Base-by-base conservation (phyloP, 23 tunicate species). In the Clavelina lepadiformis region DNA sequence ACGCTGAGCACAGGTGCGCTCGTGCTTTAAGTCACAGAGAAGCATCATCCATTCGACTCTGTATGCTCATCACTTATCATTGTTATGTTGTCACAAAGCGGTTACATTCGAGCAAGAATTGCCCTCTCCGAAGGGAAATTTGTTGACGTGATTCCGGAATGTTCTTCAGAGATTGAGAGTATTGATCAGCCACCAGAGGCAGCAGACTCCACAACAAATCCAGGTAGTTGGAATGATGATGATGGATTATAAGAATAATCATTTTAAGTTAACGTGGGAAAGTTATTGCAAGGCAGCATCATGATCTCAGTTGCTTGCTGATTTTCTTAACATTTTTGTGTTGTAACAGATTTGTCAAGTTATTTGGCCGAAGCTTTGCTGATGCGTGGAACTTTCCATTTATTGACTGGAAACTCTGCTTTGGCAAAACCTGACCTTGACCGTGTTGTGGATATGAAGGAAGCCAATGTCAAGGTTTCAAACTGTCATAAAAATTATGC, bases 41-140 rank as follows among this genome's bases (percentile, higher is more conserved):
- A n/a, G n/a, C n/a, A n/a, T n/a, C n/a, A n/a, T n/a, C n/a, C n/a
- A n/a, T n/a, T n/a, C 49, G 49, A 41, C 15, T 11, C 15, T 41
- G 49, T 41, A 41, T 41, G 49, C 49, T 8, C 49, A 41, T 4
- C 23, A 27, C 7, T 21, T 21, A 45, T 41, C 28, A n/a, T 71
- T 7, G 33, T 21, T 58, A 19, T 38, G 15, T 47, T 5, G 25
- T 67, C 55, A 28, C 25, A 6, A 26, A 89, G 97, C 58, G 88
- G 88, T 3, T 89, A 81, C 79, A 69, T 89, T 35, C 78, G 89
- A 33, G 97, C 88, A 24, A 75, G 61, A 33, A 74, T 89, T 11
- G 77, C 81, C 6, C 41, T 75, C 19, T 72, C 70, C 13, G 47
- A 75, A 0, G 75, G 71, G 5, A 60, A 71, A 6, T 71, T 67